Percentiles rank a stretch among this genome's conserved stretches.
phyloP scores from a whole-genome alignment of 2,888 invertebrate species.

The Psylliodes chrysocephalus region DNA sequence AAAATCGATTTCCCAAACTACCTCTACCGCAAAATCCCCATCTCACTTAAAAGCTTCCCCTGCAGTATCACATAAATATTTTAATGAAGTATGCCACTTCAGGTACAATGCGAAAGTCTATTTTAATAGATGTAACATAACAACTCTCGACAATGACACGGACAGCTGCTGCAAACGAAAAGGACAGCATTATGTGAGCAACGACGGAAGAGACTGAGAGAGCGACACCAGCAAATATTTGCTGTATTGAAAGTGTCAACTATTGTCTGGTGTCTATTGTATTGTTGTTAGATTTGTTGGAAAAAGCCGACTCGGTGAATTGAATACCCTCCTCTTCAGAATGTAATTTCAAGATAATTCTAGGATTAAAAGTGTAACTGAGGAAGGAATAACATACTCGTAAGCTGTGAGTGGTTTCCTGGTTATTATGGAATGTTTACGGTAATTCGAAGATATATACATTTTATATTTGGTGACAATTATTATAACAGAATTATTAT shows the following conservation, averaged over 20 bases:
- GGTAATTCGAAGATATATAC: conserved; percentile 24
- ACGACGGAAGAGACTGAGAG: conserved; percentile 49
- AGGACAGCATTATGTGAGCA: conserved; percentile 46
- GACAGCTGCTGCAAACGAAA: conserved; percentile 58
- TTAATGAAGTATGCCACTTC: conserved; percentile 64
- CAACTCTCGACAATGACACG: conserved; percentile 60
- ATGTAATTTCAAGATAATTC: conserved; percentile 56
- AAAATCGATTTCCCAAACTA: conserved; percentile 6
- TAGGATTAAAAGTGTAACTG: conserved; percentile 48
- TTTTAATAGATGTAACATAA: conserved; percentile 63
- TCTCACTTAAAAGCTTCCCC: conserved; percentile 53
- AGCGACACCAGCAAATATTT: conserved; percentile 61
- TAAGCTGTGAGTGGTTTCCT: conserved; percentile 47
- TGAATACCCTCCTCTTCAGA: conserved; percentile 33
- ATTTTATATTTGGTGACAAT: no score
- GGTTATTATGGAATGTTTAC: conserved; percentile 43
- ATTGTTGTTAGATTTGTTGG: conserved; percentile 62
- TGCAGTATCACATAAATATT: conserved; percentile 62
- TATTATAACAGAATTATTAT: no score
- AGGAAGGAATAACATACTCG: conserved; percentile 45
- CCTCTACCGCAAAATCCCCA: conserved; percentile 28
- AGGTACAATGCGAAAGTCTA: conserved; percentile 61
- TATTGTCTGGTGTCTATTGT: conserved; percentile 62
- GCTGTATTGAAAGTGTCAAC: conserved; percentile 65
- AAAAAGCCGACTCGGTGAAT: conserved; percentile 50